These are phyloP conservation scores for Drosophila repletoides DNA, from an alignment of 1,140 invertebrate genomes.

Conservation along the genomic window DNA sequence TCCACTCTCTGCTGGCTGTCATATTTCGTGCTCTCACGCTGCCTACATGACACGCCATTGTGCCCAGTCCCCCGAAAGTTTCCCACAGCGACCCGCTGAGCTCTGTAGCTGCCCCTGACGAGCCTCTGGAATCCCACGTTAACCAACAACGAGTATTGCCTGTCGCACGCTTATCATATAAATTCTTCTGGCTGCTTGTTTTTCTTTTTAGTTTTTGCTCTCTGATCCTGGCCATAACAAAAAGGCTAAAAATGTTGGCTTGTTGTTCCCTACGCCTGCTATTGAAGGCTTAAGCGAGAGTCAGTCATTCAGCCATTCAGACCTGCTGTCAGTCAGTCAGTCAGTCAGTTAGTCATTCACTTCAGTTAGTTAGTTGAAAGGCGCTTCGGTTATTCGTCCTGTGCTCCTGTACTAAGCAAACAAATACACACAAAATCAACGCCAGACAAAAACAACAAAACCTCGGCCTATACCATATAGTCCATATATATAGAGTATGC, in stretches of 20 bases:
- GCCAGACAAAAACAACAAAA: conserved; percentile 61
- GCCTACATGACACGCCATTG: conserved; percentile 56
- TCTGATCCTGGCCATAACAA: conserved; percentile 60
- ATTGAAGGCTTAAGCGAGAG: conserved; percentile 74
- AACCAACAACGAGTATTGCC: conserved; percentile 4
- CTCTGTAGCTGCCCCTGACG: no score
- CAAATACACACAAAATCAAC: conserved; percentile 56
- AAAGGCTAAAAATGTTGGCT: conserved; percentile 74
- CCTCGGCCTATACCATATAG: conserved; percentile 34
- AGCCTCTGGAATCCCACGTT: no score
- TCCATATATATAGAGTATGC: conserved; percentile 1
- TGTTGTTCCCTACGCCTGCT: conserved; percentile 52
- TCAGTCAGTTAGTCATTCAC: conserved; percentile 13
- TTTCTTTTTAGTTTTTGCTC: conserved; percentile 37
- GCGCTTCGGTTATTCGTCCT: conserved; percentile 13
- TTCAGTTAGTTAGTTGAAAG: conserved; percentile 57
- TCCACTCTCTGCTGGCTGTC: conserved; percentile 42
- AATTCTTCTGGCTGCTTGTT: conserved; percentile 63
- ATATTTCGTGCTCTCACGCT: conserved; percentile 66
- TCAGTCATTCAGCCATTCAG: conserved; percentile 32
- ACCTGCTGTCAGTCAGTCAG: conserved; percentile 22
- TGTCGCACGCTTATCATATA: conserved; percentile 74
- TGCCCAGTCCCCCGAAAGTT: conserved; percentile 42
- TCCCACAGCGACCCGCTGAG: conserved; percentile 56
- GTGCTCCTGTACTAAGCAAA: conserved; percentile 5